A percentile compares a stretch with the other conserved stretches of the same genome.
Conservation (phyloP, 92 coral and sea anemone genomes). For the Phenganax marumi region DNA sequence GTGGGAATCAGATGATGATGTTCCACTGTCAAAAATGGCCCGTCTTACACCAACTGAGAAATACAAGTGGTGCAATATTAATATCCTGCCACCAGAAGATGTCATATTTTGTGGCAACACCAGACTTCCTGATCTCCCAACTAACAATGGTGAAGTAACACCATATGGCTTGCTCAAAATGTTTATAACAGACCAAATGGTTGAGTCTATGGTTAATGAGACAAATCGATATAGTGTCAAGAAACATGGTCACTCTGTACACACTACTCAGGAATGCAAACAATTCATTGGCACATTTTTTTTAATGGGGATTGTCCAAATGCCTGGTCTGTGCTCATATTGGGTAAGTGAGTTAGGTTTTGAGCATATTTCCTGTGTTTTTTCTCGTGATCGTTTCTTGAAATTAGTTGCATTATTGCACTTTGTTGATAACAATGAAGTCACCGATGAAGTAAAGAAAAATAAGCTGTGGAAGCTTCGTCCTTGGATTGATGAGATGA, state of each 20-base stretch:
- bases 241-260: not conserved
- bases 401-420: not conserved
- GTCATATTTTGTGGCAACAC: not conserved
- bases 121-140: slow-evolving; percentile 6
- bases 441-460: not conserved
- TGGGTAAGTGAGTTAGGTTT: not conserved
- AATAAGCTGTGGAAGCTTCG: not conserved
- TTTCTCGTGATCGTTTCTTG: slow-evolving; percentile 1
- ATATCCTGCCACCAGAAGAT: not conserved
- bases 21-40: slow-evolving; percentile 1
- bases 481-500: not conserved
- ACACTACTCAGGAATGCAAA: not conserved
- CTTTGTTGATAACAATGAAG: not conserved
- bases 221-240: not conserved
- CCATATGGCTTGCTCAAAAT: slow-evolving; percentile 21
- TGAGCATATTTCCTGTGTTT: not conserved
- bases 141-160: slow-evolving; percentile 1
- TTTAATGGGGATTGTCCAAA: not conserved
- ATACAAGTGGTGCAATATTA: slow-evolving; percentile 6
- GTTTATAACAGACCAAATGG: slow-evolving; percentile 21
- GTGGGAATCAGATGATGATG: slow-evolving; percentile 28
- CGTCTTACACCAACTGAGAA: not conserved
- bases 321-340: not conserved
- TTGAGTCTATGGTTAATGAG: not conserved
- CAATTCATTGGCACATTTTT: not conserved